phyloP scores from a whole-genome alignment of 2,113 vertebrate genomes.

The Embiotoca jacksoni region DNA sequence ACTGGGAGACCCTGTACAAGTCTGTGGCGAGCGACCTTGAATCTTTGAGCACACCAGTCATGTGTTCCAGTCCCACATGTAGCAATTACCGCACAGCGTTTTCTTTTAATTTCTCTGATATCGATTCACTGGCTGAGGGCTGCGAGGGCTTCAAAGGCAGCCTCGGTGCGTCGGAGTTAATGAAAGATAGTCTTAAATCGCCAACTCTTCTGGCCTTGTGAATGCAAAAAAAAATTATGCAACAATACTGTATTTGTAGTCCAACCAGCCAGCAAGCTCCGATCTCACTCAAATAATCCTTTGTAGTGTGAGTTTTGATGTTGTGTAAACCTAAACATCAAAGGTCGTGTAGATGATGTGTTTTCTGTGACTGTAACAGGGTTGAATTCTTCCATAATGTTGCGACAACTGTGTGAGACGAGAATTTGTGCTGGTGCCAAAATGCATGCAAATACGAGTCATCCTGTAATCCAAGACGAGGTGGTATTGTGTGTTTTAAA shows the following conservation, averaged over 20 bases:
- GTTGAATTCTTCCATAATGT: slow-evolving; percentile 87
- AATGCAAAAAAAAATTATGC: slow-evolving; percentile 73
- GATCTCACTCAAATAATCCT: slow-evolving; percentile 61
- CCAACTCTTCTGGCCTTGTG: slow-evolving; percentile 89
- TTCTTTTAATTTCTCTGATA: slow-evolving; percentile 91
- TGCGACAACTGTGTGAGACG: slow-evolving; percentile 84
- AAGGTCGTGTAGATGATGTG: slow-evolving; percentile 63
- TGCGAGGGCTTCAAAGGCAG: slow-evolving; percentile 88
- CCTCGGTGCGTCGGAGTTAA: slow-evolving; percentile 89
- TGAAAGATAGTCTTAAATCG: slow-evolving; percentile 93
- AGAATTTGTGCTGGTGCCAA: slow-evolving; percentile 86
- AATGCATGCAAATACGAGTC: slow-evolving; percentile 91
- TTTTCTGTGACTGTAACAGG: slow-evolving; percentile 68
- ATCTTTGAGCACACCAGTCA: slow-evolving; percentile 89
- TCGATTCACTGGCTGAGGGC: slow-evolving; percentile 89
- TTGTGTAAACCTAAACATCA: slow-evolving; percentile 64
- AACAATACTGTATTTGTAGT: slow-evolving; percentile 56
- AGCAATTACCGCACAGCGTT: slow-evolving; percentile 91
- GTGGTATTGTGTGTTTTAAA: slow-evolving; percentile 54
- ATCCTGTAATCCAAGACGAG: slow-evolving; percentile 51
- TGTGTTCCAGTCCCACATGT: slow-evolving; percentile 92
- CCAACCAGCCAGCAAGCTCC: slow-evolving; percentile 70
- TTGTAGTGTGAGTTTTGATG: slow-evolving; percentile 68
- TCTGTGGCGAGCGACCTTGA: slow-evolving; percentile 90
- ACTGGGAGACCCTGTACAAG: slow-evolving; percentile 95